Evolutionary conservation across 2,113 vertebrate genomes (phyloP), one percentile per base, ranked within the genome.

Genomic region (Oreotragus oreotragus): DNA sequence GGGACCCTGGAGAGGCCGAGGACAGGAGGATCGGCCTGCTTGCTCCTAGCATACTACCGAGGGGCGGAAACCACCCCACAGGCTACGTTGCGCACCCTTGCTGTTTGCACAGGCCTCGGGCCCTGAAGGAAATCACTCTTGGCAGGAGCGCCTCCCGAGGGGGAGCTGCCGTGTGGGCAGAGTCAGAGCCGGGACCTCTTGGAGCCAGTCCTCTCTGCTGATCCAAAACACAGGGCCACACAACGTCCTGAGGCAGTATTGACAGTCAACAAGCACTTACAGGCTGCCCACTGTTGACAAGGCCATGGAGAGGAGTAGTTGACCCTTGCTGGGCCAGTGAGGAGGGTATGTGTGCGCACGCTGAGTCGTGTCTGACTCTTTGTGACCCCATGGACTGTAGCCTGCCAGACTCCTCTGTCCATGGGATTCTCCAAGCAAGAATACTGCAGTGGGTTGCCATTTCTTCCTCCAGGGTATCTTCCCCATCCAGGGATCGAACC

Each of bases 321-420:
- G 36, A 60, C 64, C 27, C 12, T 47, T 39, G 62, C 21, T 28
- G 13, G 17, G 27, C 55, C 27, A 23, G 16, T 14, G 9, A 43
- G 30, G 86, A 13, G 1, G 16, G 30, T 1, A 1, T 1, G 16
- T 43, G 21, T 21, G 19, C 6, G n/a, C 5, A 1, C 2, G 10
- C 66, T 70, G 9, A 21, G 64, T 39, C 2, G 1, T 73, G 70
- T 43, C 3, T 43, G 36, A 73, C 70, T 73, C 36, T 36, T 5
- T 73, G 70, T 43, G 36, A 73, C 70, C 70, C 36, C 36, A 15
- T 13, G 36, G 66, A 12, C 66, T 36, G 21, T 23, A 73, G 36
- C 21, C 36, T 9, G 36, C 66, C 36, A 39, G n/a, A 21, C 64
- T 70, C 9, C 64, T 70, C 64, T 70, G 64, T 70, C 17, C 64